A percentile compares a stretch with the other conserved stretches of the same genome.
phyloP scores from a whole-genome alignment of 2,888 invertebrate species.

The Ecliptopera silaceata region DNA sequence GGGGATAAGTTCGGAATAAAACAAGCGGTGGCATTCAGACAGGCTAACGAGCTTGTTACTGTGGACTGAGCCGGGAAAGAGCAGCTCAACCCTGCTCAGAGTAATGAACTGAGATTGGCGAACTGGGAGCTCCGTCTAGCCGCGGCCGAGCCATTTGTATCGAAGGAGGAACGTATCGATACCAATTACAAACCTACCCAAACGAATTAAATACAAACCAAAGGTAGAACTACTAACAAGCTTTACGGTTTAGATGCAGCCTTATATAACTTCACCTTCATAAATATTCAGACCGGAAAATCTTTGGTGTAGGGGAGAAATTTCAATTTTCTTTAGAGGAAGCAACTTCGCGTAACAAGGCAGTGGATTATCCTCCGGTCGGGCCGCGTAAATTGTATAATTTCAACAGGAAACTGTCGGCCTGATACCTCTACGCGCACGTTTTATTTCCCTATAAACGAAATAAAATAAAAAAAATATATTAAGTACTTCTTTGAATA shows the following conservation, averaged over 20 bases:
- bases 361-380: slow-evolving; percentile 34
- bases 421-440: slow-evolving; percentile 20
- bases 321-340: slow-evolving; percentile 36
- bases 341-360: slow-evolving; percentile 36
- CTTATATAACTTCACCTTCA: slow-evolving; percentile 43
- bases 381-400: slow-evolving; percentile 38
- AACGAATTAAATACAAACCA: slow-evolving; percentile 30
- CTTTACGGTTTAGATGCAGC: slow-evolving; percentile 28
- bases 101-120: slow-evolving; percentile 49
- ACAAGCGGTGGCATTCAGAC: slow-evolving; percentile 39
- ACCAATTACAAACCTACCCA: not conserved
- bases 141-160: slow-evolving; percentile 16
- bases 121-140: slow-evolving; percentile 33
- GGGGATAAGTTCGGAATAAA: slow-evolving; percentile 41
- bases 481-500: not conserved
- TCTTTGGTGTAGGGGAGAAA: slow-evolving; percentile 35
- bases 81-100: slow-evolving; percentile 38
- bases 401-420: slow-evolving; percentile 34
- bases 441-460: slow-evolving; percentile 29
- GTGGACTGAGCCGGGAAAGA: slow-evolving; percentile 37
- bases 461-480: slow-evolving; percentile 6
- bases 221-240: slow-evolving; percentile 37
- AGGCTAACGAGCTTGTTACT: slow-evolving; percentile 54
- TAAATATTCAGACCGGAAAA: slow-evolving; percentile 42
- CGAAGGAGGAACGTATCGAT: not conserved